phyloP scores from a whole-genome alignment of 2,113 vertebrate species.

The Lophotis ruficrista region DNA sequence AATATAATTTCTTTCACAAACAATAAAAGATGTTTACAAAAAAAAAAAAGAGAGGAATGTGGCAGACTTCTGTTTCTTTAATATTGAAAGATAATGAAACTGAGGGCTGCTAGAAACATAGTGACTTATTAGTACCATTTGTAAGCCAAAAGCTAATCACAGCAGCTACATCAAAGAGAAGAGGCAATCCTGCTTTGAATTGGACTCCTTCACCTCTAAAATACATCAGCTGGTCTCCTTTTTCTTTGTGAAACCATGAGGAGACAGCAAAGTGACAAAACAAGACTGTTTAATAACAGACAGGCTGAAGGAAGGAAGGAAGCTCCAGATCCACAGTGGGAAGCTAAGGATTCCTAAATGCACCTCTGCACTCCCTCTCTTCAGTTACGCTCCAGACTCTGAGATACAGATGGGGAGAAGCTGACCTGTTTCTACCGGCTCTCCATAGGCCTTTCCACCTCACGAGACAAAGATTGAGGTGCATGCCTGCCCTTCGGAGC shows the following conservation, averaged over 20 bases:
- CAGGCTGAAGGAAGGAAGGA: background rate
- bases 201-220: background rate
- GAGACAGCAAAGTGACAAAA: background rate
- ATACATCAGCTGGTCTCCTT: background rate
- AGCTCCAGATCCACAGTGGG: background rate
- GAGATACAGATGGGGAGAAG: background rate
- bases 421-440: background rate
- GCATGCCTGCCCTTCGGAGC: background rate
- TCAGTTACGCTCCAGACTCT: background rate
- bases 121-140: background rate
- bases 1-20: background rate
- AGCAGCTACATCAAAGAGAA: background rate
- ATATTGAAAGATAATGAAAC: background rate
- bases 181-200: background rate
- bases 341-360: background rate
- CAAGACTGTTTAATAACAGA: background rate
- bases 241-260: background rate
- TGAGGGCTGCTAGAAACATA: background rate
- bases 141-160: background rate
- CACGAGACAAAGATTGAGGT: accelerated
- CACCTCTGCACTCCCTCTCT: no score
- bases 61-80: background rate
- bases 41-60: no score
- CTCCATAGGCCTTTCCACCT: background rate
- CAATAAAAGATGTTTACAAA: background rate